Evolutionary conservation across 2,888 invertebrate species (phyloP), one percentile per base, ranked within the genome.

Genomic region (Temnothorax rugatulus): DNA sequence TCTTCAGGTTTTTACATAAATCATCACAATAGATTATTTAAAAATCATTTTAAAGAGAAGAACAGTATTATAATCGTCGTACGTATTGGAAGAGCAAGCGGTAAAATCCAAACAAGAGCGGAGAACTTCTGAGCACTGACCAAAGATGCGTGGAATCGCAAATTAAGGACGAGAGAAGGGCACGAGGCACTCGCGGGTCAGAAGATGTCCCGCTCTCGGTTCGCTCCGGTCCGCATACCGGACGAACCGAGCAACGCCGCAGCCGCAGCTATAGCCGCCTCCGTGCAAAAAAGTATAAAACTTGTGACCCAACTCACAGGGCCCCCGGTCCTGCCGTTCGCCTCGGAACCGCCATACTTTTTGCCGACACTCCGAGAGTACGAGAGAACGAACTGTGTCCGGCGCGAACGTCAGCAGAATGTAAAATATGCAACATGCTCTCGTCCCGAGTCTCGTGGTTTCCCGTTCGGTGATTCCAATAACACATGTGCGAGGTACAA

Each of bases 361-460:
- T 93, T 93, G 92, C 89, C 90, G 89, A 91, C 91, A 92, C 92
- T 92, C 91, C 90, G 90, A 87, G 84, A 86, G 71, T 71, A 71
- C 59, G 84, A 84, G 84, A 85, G 86, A 88, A 89, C 90, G 91
- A 90, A 90, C 91, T 88, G 91, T 87, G 91, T 91, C 91, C 90
- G 91, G 90, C 91, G 90, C 90, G 91, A 92, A 90, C 92, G 91
- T 91, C 93, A 91, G 90, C 92, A 92, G 94, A 94, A 94, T 94
- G 91, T 92, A 93, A 94, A 94, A 94, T 94, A 94, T 94, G 93
- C 94, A 93, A 91, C 90, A 84, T 89, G 87, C 84, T 76, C 84
- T 77, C 64, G 71, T 54, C 73, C 57, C 57, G 44, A 41, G 47
- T 47, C 63, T 34, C 34, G 34, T 34, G 34, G n/a, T 59, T n/a